phyloP scores from a whole-genome alignment of 2,888 invertebrate genomes.

The Biston stratarius region DNA sequence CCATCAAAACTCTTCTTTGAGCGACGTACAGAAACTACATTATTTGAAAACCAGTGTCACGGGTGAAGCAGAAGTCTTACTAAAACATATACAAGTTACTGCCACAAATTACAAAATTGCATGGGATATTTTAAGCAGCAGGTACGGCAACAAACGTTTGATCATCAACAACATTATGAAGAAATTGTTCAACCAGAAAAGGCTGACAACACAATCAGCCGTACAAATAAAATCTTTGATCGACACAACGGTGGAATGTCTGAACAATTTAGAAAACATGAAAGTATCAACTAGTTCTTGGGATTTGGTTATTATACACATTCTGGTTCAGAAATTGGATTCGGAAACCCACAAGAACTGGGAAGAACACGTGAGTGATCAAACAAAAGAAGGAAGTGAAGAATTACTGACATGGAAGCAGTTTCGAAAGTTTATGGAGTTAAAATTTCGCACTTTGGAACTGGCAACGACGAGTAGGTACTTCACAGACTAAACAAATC shows the following conservation, averaged over 20 bases:
- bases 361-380: constrained; percentile 6
- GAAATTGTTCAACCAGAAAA: constrained; percentile 1
- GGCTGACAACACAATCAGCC: not conserved
- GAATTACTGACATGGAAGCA: constrained; percentile 37
- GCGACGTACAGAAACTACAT: constrained; percentile 1
- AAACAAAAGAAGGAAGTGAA: constrained; percentile 3
- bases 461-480: constrained; percentile 17
- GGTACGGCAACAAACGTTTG: constrained; percentile 51
- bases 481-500: not conserved
- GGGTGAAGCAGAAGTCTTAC: not conserved
- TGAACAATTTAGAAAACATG: constrained; percentile 1
- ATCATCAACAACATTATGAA: constrained; percentile 65
- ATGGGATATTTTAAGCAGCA: not conserved
- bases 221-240: not conserved
- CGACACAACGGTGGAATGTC: constrained; percentile 2
- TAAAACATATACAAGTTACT: not conserved
- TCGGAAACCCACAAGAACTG: constrained; percentile 4
- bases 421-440: constrained; percentile 44
- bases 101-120: not conserved
- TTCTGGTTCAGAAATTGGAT: constrained; percentile 5
- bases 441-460: constrained; percentile 47
- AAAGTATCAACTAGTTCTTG: not conserved
- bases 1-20: not conserved
- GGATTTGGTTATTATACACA: constrained; percentile 1
- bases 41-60: constrained; percentile 1